Percentiles rank a stretch among this genome's conserved stretches.
These are phyloP conservation scores for Chelonus insularis DNA, from an alignment of 1,140 invertebrate genomes.

Conservation along the genomic window DNA sequence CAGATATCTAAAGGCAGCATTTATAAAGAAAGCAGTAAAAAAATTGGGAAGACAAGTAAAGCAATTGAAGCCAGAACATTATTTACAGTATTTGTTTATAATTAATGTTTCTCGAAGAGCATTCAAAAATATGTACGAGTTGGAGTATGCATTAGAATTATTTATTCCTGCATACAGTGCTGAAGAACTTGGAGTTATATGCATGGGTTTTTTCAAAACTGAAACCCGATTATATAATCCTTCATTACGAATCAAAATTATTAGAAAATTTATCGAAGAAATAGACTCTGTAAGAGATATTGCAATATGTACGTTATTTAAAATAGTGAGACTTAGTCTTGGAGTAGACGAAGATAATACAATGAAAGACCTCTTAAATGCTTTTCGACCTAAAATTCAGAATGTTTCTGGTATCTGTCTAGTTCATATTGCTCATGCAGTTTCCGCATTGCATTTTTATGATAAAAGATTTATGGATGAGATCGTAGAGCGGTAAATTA, in stretches of 20 bases:
- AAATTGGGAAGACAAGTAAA: slow-evolving; percentile 55
- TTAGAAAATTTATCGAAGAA: slow-evolving; percentile 46
- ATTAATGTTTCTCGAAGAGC: slow-evolving; percentile 55
- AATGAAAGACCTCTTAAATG: slow-evolving; percentile 18
- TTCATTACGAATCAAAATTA: slow-evolving; percentile 52
- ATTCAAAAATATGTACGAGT: slow-evolving; percentile 60
- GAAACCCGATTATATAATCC: slow-evolving; percentile 59
- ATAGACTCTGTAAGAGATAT: slow-evolving; percentile 58
- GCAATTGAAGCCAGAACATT: slow-evolving; percentile 56
- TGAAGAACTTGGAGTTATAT: slow-evolving; percentile 63
- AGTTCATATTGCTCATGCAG: slow-evolving; percentile 61
- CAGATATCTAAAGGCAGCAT: slow-evolving; percentile 50
- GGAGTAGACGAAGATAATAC: background rate
- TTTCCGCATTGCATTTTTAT: slow-evolving; percentile 54
- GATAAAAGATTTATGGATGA: slow-evolving; percentile 45
- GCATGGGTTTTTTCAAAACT: slow-evolving; percentile 67
- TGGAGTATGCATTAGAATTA: slow-evolving; percentile 58
- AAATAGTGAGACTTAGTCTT: slow-evolving; percentile 49
- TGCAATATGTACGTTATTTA: slow-evolving; percentile 60
- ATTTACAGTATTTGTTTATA: slow-evolving; percentile 63
- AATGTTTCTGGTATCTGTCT: slow-evolving; percentile 52
- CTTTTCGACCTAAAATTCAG: slow-evolving; percentile 17
- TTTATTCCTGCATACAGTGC: slow-evolving; percentile 55
- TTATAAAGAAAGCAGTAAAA: slow-evolving; percentile 53
- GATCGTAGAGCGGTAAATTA: slow-evolving; percentile 51